Percentiles rank a stretch among this genome's conserved stretches.
Evolutionary conservation across 1,140 invertebrate genomes (phyloP).

Genomic region (Lucilia cuprina): DNA sequence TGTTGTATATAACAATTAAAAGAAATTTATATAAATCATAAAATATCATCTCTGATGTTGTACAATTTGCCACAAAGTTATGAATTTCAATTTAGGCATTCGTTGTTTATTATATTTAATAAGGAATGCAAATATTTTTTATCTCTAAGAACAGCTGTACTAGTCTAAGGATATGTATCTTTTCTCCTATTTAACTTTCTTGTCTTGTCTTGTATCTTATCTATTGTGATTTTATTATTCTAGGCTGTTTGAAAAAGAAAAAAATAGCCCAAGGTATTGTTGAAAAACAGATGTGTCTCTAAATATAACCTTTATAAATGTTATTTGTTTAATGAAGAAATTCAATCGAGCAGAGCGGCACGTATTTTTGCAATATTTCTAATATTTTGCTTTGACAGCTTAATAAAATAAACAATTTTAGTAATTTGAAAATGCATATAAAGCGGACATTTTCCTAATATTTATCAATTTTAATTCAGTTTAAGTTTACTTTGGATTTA

Average conservation of each 20-base stretch:
- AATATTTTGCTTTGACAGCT: not conserved
- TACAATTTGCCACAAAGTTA: not conserved
- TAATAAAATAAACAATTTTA: too few species aligned
- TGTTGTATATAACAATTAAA: not conserved
- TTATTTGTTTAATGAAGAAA: not conserved
- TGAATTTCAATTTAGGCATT: not conserved
- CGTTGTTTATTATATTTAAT: not conserved
- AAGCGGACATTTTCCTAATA: too few species aligned
- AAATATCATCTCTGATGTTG: not conserved
- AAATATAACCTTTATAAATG: not conserved
- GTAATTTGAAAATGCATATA: too few species aligned
- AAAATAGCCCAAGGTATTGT: not conserved
- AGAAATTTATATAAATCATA: not conserved
- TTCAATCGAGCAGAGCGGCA: not conserved
- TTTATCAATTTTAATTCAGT: too few species aligned
- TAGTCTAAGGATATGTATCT: not conserved
- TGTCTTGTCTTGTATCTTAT: not conserved
- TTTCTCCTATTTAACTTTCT: not conserved
- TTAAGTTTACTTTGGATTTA: too few species aligned
- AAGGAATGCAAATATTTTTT: not conserved
- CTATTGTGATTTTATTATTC: not conserved
- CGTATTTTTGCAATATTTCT: not conserved
- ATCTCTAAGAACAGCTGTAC: not conserved
- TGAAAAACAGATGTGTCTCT: not conserved
- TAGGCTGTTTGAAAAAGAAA: not conserved